These are phyloP conservation scores for Napeogenes inachia DNA, from an alignment of 2,888 invertebrate species.

Conservation along the genomic window DNA sequence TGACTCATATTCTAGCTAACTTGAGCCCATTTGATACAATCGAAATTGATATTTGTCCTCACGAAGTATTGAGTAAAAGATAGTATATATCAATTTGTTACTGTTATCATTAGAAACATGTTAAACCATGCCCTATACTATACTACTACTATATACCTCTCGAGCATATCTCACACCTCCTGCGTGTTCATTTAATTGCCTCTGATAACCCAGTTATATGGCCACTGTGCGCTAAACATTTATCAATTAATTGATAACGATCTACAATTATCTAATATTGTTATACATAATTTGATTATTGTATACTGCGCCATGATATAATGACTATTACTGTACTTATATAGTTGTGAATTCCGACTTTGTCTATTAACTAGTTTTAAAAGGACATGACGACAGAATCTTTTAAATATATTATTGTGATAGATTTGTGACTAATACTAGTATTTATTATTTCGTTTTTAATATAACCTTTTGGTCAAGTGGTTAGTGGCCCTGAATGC, in stretches of 20 bases:
- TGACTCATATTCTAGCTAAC: too few species aligned
- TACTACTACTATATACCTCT: constrained; percentile 14
- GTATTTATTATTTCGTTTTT: too few species aligned
- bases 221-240: constrained; percentile 33
- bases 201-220: constrained; percentile 30
- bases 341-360: background rate
- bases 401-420: too few species aligned
- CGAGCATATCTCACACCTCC: constrained; percentile 45
- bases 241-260: constrained; percentile 50
- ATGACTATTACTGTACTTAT: background rate
- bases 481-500: too few species aligned
- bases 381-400: too few species aligned
- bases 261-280: constrained; percentile 35
- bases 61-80: too few species aligned
- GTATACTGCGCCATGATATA: background rate
- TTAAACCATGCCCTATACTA: constrained; percentile 12
- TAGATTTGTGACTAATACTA: too few species aligned
- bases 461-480: too few species aligned
- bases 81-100: too few species aligned
- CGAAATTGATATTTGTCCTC: too few species aligned
- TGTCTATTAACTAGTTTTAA: background rate
- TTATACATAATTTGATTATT: constrained; percentile 22
- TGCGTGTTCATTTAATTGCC: constrained; percentile 53
- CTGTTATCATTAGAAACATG: constrained; percentile 23
- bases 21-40: too few species aligned